Evolutionary conservation across 1,140 invertebrate genomes (phyloP).

Genomic region (Oedothorax gibbosus): DNA sequence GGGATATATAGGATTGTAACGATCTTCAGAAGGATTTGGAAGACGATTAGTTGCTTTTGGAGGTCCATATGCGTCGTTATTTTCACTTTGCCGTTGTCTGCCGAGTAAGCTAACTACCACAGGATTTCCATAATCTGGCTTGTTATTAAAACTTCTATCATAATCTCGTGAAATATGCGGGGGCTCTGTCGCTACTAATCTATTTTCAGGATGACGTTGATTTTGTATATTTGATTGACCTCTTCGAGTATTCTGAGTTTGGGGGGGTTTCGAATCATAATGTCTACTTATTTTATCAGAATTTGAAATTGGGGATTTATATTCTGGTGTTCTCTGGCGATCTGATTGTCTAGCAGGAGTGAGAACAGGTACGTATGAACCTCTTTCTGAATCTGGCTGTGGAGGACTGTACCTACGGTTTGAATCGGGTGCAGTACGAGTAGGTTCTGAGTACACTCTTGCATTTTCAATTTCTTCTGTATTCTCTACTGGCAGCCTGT

Average conservation of each 20-base stretch:
- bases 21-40: slow-evolving; percentile 1
- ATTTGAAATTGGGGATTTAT: not conserved
- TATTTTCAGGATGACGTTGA: slow-evolving; percentile 7
- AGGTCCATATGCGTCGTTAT: not conserved
- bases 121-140: not conserved
- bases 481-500: slow-evolving; percentile 35
- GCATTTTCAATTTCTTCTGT: not conserved
- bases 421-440: not conserved
- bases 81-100: not conserved
- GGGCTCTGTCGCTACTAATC: slow-evolving; percentile 15
- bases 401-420: slow-evolving; percentile 1
- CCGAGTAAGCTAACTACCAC: not conserved
- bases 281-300: slow-evolving; percentile 3
- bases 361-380: slow-evolving; percentile 33
- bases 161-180: slow-evolving; percentile 4
- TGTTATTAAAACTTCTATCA: not conserved
- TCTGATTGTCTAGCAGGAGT: not conserved
- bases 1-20: slow-evolving; percentile 17
- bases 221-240: not conserved
- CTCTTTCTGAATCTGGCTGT: slow-evolving; percentile 7
- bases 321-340: not conserved
- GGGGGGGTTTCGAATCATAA: not conserved
- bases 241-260: not conserved
- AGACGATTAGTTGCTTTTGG: slow-evolving; percentile 2
- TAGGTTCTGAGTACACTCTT: not conserved